Evolutionary conservation across 2,113 vertebrate species (phyloP).

Genomic region (Bostrychus sinensis): DNA sequence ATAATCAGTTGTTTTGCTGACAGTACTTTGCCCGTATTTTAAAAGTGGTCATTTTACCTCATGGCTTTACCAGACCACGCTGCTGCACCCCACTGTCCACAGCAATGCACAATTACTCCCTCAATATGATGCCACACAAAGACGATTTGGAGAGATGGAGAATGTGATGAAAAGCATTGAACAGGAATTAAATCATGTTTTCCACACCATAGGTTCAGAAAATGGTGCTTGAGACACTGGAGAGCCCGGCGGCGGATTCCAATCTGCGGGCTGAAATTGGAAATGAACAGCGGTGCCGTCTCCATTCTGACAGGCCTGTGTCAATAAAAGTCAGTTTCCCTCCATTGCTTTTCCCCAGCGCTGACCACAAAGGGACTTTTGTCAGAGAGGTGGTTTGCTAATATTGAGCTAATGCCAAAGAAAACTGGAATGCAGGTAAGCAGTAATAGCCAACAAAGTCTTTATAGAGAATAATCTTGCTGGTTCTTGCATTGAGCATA

Average conservation of each 20-base stretch:
- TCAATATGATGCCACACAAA: conserved; percentile 66
- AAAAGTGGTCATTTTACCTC: conserved; percentile 24
- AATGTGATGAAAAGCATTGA: conserved; percentile 77
- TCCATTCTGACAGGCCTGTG: conserved; percentile 74
- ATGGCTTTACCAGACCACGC: conserved; percentile 56
- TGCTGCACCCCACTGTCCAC: conserved; percentile 55
- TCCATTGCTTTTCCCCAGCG: conserved; percentile 59
- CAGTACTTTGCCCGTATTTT: background rate
- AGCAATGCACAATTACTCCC: conserved; percentile 70
- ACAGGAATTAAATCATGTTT: conserved; percentile 81
- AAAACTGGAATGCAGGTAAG: conserved; percentile 43
- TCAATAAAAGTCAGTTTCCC: conserved; percentile 78
- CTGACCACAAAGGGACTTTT: conserved; percentile 71
- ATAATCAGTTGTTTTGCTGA: background rate
- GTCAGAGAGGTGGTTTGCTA: conserved; percentile 36
- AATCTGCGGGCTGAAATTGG: conserved; percentile 78
- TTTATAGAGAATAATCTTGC: conserved; percentile 44
- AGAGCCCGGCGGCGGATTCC: conserved; percentile 71
- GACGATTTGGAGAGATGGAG: conserved; percentile 70
- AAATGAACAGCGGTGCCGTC: conserved; percentile 74
- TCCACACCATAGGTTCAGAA: conserved; percentile 78
- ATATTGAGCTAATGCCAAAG: conserved; percentile 33
- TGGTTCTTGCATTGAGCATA: conserved; percentile 36
- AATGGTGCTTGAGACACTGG: conserved; percentile 77
- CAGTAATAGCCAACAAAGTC: conserved; percentile 26